Evolutionary conservation across 1,140 invertebrate species (phyloP), one percentile per base, ranked within the genome.

Genomic region (Ericerus pela): DNA sequence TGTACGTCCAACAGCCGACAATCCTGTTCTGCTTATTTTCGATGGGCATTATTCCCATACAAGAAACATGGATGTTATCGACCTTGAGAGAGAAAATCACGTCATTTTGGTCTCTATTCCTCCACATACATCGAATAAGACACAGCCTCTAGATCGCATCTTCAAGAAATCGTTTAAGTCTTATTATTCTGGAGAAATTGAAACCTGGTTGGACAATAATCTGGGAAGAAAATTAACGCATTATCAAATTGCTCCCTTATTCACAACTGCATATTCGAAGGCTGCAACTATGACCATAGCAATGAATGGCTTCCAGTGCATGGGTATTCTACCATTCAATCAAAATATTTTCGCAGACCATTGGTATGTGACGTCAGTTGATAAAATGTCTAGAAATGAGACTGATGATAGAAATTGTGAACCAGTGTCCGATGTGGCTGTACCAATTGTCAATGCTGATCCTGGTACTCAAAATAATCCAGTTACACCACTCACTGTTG

Each of bases 51-150:
- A 61, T 53, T 59, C 54, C 20, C 43, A 67, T 18, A 59, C 60
- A 43, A 62, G 63, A 56, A 72, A 67, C 62, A 54, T 72, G 18
- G 65, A 69, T 8, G 54, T 62, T 10, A 58, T 66, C 43, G 51
- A 62, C 58, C 59, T 56, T 28, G 62, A 57, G 52, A 57, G 38
- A 33, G 51, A 63, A 53, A 59, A 65, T 58, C 43, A 61, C 38
- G 62, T 68, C 33, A 56, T 58, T 6, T 59, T 67, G 51, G 18
- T 70, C 3, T 59, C 56, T 16, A 59, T 67, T 22, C 65, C 67
- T 20, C 65, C 67, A 47, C 65, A 70, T 38, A 61, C 60, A 20
- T 61, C 60, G 0, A 62, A 68, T 26, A 56, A 60, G 27, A 20
- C 66, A 0, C 65, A 69, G 55, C 64, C 65, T 6, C 54, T 69